phyloP scores from a whole-genome alignment of 2,797 vertebrate genomes.

The Limosa lapponica region DNA sequence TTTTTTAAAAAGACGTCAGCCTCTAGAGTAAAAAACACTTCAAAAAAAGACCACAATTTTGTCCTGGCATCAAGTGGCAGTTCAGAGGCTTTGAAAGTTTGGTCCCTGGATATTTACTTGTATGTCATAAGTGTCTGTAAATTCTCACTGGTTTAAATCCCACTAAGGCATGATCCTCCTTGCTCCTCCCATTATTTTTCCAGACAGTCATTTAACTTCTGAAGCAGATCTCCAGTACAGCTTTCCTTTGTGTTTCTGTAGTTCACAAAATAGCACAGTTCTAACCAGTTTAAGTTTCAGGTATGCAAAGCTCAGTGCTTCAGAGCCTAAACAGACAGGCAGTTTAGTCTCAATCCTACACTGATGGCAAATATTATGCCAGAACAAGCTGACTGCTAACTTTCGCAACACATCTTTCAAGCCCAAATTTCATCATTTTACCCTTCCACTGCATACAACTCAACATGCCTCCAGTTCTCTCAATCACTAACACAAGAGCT shows the following conservation, averaged over 20 bases:
- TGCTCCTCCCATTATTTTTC: neutral
- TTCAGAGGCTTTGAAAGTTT: neutral
- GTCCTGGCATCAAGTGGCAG: neutral
- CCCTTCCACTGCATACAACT: neutral
- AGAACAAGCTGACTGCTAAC: neutral
- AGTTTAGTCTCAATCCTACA: neutral
- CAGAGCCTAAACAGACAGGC: neutral
- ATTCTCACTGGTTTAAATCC: neutral
- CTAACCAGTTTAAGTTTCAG: neutral
- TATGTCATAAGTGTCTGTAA: neutral
- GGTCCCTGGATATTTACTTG: neutral
- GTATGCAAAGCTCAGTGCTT: neutral
- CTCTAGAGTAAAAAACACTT: neutral
- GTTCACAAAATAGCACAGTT: neutral
- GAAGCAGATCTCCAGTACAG: neutral
- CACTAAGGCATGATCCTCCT: neutral
- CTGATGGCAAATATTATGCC: neutral
- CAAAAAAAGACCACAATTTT: neutral
- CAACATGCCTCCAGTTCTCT: neutral
- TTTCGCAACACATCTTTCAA: neutral
- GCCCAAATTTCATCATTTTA: constrained; percentile 15
- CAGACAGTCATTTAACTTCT: neutral
- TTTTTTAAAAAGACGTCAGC: neutral
- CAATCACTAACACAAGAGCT: neutral
- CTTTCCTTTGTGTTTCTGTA: neutral